Base-by-base conservation (phyloP, 2,113 vertebrate species). In the Pseudolaguvia tuberculata region DNA sequence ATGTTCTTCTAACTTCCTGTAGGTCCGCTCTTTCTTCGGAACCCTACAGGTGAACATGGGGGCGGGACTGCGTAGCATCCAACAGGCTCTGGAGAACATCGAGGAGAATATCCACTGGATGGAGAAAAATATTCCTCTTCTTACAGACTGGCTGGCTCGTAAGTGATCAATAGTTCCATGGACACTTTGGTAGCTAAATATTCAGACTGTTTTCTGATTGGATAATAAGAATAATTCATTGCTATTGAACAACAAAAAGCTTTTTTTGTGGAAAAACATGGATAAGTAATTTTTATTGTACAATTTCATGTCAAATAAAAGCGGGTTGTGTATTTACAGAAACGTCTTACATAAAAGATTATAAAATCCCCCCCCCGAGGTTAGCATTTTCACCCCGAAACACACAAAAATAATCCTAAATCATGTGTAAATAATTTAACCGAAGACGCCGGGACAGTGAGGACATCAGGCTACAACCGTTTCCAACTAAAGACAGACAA, bases 71-170 rank as follows among this genome's bases (percentile, higher is more conserved):
- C 91, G 92, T 25, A 93, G 93, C 53, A 88, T 96, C 73, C 91
- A 93, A 73, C 93, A 95, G 82, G 83, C 91, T 15, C 76, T 92
- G 9, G 92, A 97, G 85, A 93, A 84, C 35, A 94, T 95, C 2
- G 88, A 92, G 72, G 92, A 96, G 65, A 96, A 95, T 66, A 92
- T 95, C 73, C 85, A 86, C 1, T 94, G 95, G 94, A 93, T 91
- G 90, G 92, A 95, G 27, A 83, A 76, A 31, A 93, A 96, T 82
- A 78, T 92, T 27, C 90, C 92, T 35, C 81, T 91, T 65, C 85
- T 96, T 62, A 86, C 85, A 85, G 62, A 63, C 3, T 94, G 93
- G 94, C 79, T 96, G 69, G 76, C 12, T 71, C 58, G 62, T 15
- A 1, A 52, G 18, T 52, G 2, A 52, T 20, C 20, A 9, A 48